Percentiles rank a stretch among this genome's conserved stretches.
phyloP scores from a whole-genome alignment of 2,888 invertebrate genomes.

The Capitulum mitella region DNA sequence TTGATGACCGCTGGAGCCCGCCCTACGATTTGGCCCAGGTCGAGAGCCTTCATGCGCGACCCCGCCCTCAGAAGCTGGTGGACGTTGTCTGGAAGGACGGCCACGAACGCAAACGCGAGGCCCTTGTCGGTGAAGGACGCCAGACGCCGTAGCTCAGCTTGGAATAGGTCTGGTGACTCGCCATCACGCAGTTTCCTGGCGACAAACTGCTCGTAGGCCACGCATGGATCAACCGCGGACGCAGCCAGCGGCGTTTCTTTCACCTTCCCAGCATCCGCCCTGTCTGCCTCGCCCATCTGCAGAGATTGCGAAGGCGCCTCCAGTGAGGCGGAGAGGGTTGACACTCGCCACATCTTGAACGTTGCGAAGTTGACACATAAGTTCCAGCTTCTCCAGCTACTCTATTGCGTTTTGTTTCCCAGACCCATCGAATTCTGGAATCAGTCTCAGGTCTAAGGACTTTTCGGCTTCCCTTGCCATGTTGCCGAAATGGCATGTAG shows the following conservation, averaged over 20 bases:
- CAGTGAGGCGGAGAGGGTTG: conserved; percentile 20
- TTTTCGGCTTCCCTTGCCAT: no score
- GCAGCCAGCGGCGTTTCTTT: conserved; percentile 17
- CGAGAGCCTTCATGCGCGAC: conserved; percentile 13
- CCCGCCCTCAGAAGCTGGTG: conserved; percentile 23
- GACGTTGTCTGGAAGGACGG: conserved; percentile 25
- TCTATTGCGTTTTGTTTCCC: background rate
- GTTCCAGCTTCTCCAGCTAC: background rate
- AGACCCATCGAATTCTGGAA: no score
- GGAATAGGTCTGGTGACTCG: conserved; percentile 6
- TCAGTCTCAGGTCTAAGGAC: no score
- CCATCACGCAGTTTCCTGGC: conserved; percentile 17
- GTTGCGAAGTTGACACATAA: conserved; percentile 23
- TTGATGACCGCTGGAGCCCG: background rate
- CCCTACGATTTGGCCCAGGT: background rate
- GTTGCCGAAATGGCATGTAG: no score
- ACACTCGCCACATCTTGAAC: conserved; percentile 11
- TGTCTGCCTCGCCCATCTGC: conserved; percentile 23
- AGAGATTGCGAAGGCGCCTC: conserved; percentile 27
- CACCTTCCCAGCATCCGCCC: conserved; percentile 7
- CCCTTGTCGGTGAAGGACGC: background rate
- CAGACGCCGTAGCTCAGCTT: background rate
- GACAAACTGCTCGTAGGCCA: conserved; percentile 8
- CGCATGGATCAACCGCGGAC: conserved; percentile 1
- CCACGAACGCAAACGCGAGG: conserved; percentile 25